These are phyloP conservation scores for Monomorium pharaonis DNA, from an alignment of 1,140 invertebrate species.

Conservation along the genomic window DNA sequence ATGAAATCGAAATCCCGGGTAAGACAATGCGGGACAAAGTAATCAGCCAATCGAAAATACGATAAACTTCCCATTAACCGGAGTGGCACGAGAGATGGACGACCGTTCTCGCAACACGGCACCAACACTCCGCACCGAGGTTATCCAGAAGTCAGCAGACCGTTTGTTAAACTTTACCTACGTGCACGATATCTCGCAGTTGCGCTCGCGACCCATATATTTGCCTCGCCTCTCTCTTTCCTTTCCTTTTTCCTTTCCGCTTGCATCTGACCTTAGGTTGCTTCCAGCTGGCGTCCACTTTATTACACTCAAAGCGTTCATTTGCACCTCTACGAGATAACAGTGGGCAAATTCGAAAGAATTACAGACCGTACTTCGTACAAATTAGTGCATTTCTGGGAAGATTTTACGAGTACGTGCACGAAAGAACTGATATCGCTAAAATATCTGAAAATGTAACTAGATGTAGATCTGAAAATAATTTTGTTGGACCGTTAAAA, in stretches of 20 bases:
- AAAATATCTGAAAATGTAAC: too few relatives aligned
- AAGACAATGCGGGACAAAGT: constrained; percentile 10
- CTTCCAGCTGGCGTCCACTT: neutral
- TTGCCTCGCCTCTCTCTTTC: neutral
- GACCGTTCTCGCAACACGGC: neutral
- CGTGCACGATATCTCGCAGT: constrained; percentile 18
- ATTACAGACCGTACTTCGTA: neutral
- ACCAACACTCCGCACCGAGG: neutral
- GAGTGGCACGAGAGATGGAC: neutral
- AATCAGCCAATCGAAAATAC: constrained; percentile 22
- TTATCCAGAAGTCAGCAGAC: constrained; percentile 39
- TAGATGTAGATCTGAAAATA: too few relatives aligned
- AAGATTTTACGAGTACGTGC: neutral
- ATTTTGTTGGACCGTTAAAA: too few relatives aligned
- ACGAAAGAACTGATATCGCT: too few relatives aligned
- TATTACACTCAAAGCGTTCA: neutral
- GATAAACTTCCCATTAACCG: constrained; percentile 12
- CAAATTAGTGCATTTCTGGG: neutral
- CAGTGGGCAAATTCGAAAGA: neutral
- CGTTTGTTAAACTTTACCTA: constrained; percentile 47
- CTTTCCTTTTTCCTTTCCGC: neutral
- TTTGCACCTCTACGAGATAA: neutral
- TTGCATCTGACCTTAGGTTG: neutral
- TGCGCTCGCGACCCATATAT: constrained; percentile 12
- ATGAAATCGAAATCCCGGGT: neutral